Base-by-base conservation (phyloP, 1,140 invertebrate species). In the Venustaconcha ellipsiformis region DNA sequence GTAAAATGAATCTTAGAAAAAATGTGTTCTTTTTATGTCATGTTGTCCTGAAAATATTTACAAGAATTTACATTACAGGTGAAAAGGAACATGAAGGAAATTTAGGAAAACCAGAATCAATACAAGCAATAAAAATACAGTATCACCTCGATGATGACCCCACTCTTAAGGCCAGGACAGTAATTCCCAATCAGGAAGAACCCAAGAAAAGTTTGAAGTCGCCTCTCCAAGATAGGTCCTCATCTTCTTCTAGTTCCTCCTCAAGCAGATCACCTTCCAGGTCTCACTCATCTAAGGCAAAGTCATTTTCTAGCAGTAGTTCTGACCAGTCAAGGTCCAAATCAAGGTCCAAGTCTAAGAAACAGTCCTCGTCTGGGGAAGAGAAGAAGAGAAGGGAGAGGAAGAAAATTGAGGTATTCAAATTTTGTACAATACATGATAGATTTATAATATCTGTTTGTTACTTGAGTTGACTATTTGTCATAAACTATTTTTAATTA, bases 131-230 rank as follows among this genome's bases (percentile, higher is more conserved):
- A 11, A 77, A 77, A 66, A 77, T 77, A 57, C 75, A 77, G 66
- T 77, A 77, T 57, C 75, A 77, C 56, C 70, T 77, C 55, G 75
- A 77, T 57, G 37, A 48, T 48, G 75, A 77, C 70, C 75, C 75
- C 1, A 77, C 72, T 68, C 70, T 77, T 23, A 77, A 57, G 14
- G 75, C 70, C 30, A 63, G 75, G 23, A 70, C 75, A 23, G 67
- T 77, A 72, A 72, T 15, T 66, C 62, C 59, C n/a, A 59, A n/a
- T 65, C 66, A 59, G 63, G 59, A 23, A 72, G 65, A 60, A 65
- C 37, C 55, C 66, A 66, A 57, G 6, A 76, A 76, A 20, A 62
- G 73, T 67, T 74, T 65, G 68, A 70, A 69, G 64, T 77, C 75
- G 67, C 2, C 62, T 14, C 72, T 70, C 26, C 67, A 65, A 62